Percentiles rank a stretch among this genome's conserved stretches.
Evolutionary conservation across 2,113 vertebrate species (phyloP).

Genomic region (Eulacestoma nigropectus): DNA sequence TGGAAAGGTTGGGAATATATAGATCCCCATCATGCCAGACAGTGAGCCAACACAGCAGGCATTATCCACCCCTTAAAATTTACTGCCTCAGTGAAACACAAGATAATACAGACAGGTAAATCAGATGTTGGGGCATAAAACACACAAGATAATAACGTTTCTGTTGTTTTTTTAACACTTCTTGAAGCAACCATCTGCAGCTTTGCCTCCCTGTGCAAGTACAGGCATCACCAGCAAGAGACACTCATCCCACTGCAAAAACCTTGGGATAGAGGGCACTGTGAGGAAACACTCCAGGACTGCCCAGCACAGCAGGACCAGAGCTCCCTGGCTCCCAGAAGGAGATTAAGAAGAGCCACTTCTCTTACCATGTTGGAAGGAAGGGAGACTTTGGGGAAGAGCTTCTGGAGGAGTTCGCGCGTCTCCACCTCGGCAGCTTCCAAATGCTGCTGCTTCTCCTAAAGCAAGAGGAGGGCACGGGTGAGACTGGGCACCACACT

Average conservation of each 20-base stretch:
- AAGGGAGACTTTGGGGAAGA: slow-evolving; percentile 87
- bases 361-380: slow-evolving; percentile 79
- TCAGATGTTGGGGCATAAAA: not conserved
- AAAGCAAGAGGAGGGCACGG: not conserved
- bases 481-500: not conserved
- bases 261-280: not conserved
- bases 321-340: not conserved
- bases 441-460: slow-evolving; percentile 85
- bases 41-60: not conserved
- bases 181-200: not conserved
- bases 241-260: not conserved
- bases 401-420: slow-evolving; percentile 83
- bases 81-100: not conserved
- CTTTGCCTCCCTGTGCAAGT: not conserved
- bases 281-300: not conserved
- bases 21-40: not conserved
- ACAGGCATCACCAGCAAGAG: not conserved
- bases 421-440: slow-evolving; percentile 80
- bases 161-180: not conserved
- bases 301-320: not conserved
- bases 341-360: not conserved
- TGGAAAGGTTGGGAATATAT: not conserved
- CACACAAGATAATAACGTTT: accelerated
- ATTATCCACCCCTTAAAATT: not conserved
- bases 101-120: not conserved